Base-by-base conservation (phyloP, 2,797 vertebrate genomes). In the Diceros bicornis region DNA sequence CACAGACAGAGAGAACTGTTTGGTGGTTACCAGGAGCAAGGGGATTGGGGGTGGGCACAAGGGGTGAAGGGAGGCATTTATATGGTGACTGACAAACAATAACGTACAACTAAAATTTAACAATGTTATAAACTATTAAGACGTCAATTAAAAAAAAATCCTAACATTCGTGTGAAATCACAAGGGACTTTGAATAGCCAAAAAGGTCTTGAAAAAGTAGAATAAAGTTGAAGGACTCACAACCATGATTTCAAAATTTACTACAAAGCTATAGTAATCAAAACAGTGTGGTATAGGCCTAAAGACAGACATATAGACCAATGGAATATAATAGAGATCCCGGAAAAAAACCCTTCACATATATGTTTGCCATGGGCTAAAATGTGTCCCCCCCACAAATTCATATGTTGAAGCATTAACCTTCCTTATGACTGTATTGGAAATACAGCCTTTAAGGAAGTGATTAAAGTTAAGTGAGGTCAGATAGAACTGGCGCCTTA, bases 201-300 rank as follows among this genome's bases (percentile, higher is more conserved):
- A 41, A 81, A 61, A 72, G 52, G 2, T 6, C 10, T 55, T 91
- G 34, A 55, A 89, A 86, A 52, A 52, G 16, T 44, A 62, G 7
- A 71, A 32, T 34, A 50, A 90, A 90, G 4, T 34, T 57, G 7
- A 69, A 89, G 32, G 64, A 78, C 7, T 84, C 50, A 52, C 0
- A 75, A 37, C 72, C 61, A 69, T 18, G n/a, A 89, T 77, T 78
- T 78, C 29, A 79, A 86, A 86, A 71, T 44, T 52, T 66, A 95
- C 84, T 74, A 68, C 20, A 82, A 74, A 92, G 32, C 77, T 82
- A 64, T 4, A 93, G 52, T 57, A 57, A 57, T 79, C 16, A 69
- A 55, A 88, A 90, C 16, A 85, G 72, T 81, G 50, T 47, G 37
- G 25, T 74, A 37, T 4, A 82, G 72, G 44, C 14, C 62, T 82